Conservation (phyloP, 2,888 invertebrate species). For the Capitulum mitella region DNA sequence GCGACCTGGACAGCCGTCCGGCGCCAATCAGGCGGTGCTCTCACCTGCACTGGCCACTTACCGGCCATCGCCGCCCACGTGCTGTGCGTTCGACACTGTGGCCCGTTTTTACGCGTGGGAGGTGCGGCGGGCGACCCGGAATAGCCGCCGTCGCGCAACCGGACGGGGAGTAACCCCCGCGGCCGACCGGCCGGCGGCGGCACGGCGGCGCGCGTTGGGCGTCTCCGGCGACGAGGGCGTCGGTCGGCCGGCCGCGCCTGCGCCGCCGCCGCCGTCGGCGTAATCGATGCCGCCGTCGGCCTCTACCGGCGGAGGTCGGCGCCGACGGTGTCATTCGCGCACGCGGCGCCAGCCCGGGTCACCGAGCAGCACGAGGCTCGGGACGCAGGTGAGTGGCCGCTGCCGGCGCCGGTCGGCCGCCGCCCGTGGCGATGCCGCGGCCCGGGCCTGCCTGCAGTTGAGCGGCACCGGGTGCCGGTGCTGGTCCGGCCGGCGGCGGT, state of each 20-base stretch:
- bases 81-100: neutral
- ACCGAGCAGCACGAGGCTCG: neutral
- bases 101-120: no score
- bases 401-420: neutral
- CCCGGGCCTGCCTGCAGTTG: no score
- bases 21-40: neutral
- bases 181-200: neutral
- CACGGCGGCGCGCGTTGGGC: neutral
- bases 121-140: no score
- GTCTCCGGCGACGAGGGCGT: neutral
- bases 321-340: neutral
- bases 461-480: no score
- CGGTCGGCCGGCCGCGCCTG: neutral
- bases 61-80: neutral
- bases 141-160: neutral
- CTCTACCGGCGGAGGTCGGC: neutral
- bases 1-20: neutral
- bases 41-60: neutral
- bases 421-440: neutral
- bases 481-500: no score
- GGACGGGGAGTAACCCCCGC: neutral
- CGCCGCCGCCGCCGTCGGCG: neutral
- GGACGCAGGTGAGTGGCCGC: neutral
- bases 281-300: neutral
- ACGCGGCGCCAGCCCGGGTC: neutral